Percentiles rank a stretch among this genome's conserved stretches.
Conservation (phyloP, 2,113 vertebrate species). For the Catharus minimus region DNA sequence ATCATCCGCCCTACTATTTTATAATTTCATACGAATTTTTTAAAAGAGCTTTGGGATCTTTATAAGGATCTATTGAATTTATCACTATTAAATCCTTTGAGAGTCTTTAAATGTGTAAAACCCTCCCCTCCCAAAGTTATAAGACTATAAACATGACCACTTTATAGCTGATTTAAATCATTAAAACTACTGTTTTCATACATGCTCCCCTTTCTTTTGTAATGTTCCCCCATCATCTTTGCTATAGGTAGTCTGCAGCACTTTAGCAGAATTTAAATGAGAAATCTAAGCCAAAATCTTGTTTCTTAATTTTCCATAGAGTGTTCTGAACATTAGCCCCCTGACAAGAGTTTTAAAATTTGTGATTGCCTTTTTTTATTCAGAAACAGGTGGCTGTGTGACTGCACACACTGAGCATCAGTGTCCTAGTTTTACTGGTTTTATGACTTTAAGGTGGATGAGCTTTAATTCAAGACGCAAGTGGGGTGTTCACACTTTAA, state of each 20-base stretch:
- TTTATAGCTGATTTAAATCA: background rate
- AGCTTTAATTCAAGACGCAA: background rate
- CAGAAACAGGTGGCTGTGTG: background rate
- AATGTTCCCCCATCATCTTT: background rate
- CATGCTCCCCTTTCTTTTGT: background rate
- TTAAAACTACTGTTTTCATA: background rate
- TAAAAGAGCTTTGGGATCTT: background rate
- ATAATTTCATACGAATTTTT: background rate
- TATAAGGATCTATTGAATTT: background rate
- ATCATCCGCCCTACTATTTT: background rate
- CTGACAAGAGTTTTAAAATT: background rate
- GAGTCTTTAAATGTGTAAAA: background rate
- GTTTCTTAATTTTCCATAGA: background rate
- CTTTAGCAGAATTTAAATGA: background rate
- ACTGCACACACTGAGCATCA: background rate
- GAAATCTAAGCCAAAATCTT: background rate
- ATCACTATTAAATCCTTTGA: background rate
- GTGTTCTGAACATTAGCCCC: background rate
- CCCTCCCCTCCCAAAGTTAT: fast-evolving
- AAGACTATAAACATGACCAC: background rate
- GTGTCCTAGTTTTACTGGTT: background rate
- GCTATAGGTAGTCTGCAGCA: background rate
- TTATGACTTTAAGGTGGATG: background rate
- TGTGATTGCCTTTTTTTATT: background rate
- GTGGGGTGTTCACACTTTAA: background rate